phyloP scores from a whole-genome alignment of 1,140 invertebrate species.

The Drosophila neocordata region DNA sequence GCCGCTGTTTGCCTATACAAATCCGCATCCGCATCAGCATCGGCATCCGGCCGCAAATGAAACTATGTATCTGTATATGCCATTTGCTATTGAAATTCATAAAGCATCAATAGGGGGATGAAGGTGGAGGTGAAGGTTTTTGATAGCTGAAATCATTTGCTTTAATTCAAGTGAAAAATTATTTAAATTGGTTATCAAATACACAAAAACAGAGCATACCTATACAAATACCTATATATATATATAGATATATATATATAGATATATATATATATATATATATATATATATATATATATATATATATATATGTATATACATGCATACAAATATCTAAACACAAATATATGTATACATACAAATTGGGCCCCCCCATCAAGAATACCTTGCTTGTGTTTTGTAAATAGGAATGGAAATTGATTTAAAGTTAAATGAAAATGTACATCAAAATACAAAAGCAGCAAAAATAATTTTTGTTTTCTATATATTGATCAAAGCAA shows the following conservation, averaged over 20 bases:
- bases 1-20: conserved; percentile 25
- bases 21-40: conserved; percentile 35
- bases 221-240: conserved; percentile 20
- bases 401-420: conserved; percentile 69
- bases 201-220: conserved; percentile 27
- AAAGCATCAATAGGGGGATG: conserved; percentile 62
- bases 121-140: conserved; percentile 42
- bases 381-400: conserved; percentile 15
- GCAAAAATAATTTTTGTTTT: conserved; percentile 1
- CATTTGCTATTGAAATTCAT: conserved; percentile 72
- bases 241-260: neutral
- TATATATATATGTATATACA: neutral
- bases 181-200: conserved; percentile 80
- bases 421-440: conserved; percentile 56
- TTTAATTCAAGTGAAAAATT: conserved; percentile 81
- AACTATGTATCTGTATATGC: conserved; percentile 55
- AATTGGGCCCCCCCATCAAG: neutral
- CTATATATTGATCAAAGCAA: conserved; percentile 1
- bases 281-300: conserved; percentile 11
- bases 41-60: conserved; percentile 31
- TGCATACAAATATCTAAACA: conserved; percentile 4
- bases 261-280: conserved; percentile 10
- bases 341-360: neutral
- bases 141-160: conserved; percentile 66
- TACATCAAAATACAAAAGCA: neutral